Base-by-base conservation (phyloP, 2,888 invertebrate genomes). In the Zygothrica quintamaculata region DNA sequence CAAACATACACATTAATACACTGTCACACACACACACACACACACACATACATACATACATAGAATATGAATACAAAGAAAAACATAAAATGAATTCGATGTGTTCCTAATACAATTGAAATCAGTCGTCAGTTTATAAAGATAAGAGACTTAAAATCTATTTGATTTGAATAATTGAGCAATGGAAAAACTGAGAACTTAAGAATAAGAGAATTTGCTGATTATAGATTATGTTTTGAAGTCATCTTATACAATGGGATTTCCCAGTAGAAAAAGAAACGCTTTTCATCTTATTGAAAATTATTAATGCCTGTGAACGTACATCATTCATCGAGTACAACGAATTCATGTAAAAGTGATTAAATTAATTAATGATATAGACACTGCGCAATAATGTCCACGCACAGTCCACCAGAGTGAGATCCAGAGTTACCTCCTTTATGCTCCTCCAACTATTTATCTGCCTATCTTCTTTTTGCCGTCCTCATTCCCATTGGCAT, bases 361-460 rank as follows among this genome's bases (percentile, higher is more conserved):
- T 88, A 88, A 87, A 88, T 88, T 88, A 88, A 88, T 88, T 88
- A 88, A 88, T 88, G 88, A 88, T 84, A 84, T 86, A 84, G 88
- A 88, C 89, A 88, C 88, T 88, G 88, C 72, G 77, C 81, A 88
- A 88, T 88, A 88, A 88, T 88, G 89, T 88, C 88, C 88, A 84
- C 87, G 84, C 74, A 69, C 66, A 65, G 34, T 44, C 26, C 34
- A 33, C 25, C 26, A 42, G n/a, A 37, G 15, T 50, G n/a, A n/a
- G n/a, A 7, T 9, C 43, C 12, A 8, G 40, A 3, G 51, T 18
- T 37, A 8, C 4, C 7, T 1, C 12, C 43, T 40, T 44, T 9
- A 25, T 33, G 1, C 46, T 47, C 40, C 43, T 36, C 43, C 74
- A 62, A 62, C 70, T 62, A 46, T 44, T 64, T 55, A 55, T 69